These are phyloP conservation scores for Tillus elongatus DNA, from an alignment of 2,888 invertebrate species.

Conservation along the genomic window DNA sequence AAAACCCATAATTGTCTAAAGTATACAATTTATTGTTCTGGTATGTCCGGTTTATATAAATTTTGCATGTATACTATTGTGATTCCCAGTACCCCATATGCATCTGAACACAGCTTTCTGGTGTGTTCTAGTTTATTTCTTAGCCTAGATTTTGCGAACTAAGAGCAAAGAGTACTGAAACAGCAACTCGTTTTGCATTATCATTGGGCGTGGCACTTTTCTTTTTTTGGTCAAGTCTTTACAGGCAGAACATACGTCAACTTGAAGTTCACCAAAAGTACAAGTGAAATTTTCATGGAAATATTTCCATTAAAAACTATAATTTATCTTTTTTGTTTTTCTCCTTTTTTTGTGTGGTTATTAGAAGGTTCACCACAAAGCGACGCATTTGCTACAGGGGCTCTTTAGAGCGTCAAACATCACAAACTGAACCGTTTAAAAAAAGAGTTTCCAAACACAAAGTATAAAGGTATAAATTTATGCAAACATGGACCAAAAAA, in stretches of 20 bases:
- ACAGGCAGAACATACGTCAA: constrained; percentile 21
- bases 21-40: background rate
- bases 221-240: constrained; percentile 15
- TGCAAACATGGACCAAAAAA: background rate
- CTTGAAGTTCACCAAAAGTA: constrained; percentile 22
- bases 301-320: constrained; percentile 22
- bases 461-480: no score
- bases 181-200: constrained; percentile 17
- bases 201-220: constrained; percentile 10
- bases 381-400: no score
- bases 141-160: constrained; percentile 1
- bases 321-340: constrained; percentile 16
- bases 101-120: background rate
- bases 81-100: background rate
- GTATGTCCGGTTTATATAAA: background rate
- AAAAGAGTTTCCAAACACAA: no score
- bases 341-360: constrained; percentile 12
- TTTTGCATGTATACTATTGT: constrained; percentile 1
- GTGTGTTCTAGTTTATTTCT: constrained; percentile 3
- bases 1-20: background rate
- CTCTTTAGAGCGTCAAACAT: no score
- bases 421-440: no score
- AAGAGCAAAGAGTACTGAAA: background rate
- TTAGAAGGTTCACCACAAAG: no score
- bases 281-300: constrained; percentile 22